Conservation (phyloP, 2,113 vertebrate genomes). For the Nansenia antarctica region DNA sequence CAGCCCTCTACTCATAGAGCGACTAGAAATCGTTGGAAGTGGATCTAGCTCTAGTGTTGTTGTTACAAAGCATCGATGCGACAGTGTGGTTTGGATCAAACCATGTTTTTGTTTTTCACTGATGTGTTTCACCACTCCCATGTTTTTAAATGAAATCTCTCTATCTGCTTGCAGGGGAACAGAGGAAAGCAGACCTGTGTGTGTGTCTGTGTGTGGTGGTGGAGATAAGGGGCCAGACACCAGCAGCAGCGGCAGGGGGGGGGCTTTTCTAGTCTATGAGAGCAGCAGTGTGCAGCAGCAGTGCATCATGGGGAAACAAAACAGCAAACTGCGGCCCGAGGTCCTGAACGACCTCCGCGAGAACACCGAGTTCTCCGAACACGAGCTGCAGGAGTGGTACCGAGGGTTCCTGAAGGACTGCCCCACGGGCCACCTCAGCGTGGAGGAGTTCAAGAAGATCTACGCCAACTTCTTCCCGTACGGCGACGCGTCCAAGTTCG, state of each 20-base stretch:
- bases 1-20: too few species aligned
- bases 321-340: constrained; percentile 79
- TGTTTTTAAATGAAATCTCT: constrained; percentile 51
- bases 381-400: constrained; percentile 81
- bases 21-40: too few species aligned
- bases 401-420: constrained; percentile 81
- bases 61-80: constrained; percentile 25
- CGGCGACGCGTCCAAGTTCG: constrained; percentile 79
- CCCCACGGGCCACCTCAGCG: constrained; percentile 76
- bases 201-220: background rate
- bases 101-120: constrained; percentile 64
- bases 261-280: background rate
- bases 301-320: constrained; percentile 79
- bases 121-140: constrained; percentile 47
- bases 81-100: constrained; percentile 44
- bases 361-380: constrained; percentile 78
- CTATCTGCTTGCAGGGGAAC: constrained; percentile 56
- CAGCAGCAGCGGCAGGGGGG: constrained; percentile 6
- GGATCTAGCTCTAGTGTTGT: constrained; percentile 14
- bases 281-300: background rate
- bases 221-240: background rate
- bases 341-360: constrained; percentile 77
- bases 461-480: constrained; percentile 82
- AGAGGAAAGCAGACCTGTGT: constrained; percentile 36
- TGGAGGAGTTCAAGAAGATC: constrained; percentile 81